A percentile compares a stretch with the other conserved stretches of the same genome.
Evolutionary conservation across 2,888 invertebrate genomes (phyloP).

Genomic region (Anaspis maculata): DNA sequence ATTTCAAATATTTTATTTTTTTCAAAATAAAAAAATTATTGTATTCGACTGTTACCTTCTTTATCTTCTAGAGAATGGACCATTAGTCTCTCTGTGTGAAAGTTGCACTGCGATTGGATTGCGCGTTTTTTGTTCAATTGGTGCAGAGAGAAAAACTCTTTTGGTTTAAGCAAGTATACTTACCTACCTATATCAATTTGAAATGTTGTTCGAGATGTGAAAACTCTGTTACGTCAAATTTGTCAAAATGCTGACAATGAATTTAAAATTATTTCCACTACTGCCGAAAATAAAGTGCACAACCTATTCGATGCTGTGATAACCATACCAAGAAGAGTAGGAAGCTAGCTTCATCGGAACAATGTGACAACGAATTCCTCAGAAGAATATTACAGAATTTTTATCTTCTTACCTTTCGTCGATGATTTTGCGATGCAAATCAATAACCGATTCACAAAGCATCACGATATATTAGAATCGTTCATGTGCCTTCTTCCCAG

Average conservation of each 20-base stretch:
- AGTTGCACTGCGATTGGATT: no score
- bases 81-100: no score
- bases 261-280: background rate
- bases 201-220: no score
- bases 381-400: background rate
- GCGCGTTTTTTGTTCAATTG: no score
- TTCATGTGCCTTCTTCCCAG: background rate
- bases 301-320: slow-evolving; percentile 2
- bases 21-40: no score
- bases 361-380: slow-evolving; percentile 1
- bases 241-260: background rate
- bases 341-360: slow-evolving; percentile 1
- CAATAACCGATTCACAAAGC: background rate
- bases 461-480: background rate
- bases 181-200: no score
- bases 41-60: no score
- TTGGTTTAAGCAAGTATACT: no score
- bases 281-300: background rate
- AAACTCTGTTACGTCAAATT: no score
- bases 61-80: no score
- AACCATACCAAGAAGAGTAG: slow-evolving; percentile 1
- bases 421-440: background rate
- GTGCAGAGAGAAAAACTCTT: no score
- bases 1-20: no score
- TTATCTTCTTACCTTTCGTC: background rate